A percentile compares a stretch with the other conserved stretches of the same genome.
Evolutionary conservation across 2,113 vertebrate species (phyloP).

Genomic region (Cavia aperea): DNA sequence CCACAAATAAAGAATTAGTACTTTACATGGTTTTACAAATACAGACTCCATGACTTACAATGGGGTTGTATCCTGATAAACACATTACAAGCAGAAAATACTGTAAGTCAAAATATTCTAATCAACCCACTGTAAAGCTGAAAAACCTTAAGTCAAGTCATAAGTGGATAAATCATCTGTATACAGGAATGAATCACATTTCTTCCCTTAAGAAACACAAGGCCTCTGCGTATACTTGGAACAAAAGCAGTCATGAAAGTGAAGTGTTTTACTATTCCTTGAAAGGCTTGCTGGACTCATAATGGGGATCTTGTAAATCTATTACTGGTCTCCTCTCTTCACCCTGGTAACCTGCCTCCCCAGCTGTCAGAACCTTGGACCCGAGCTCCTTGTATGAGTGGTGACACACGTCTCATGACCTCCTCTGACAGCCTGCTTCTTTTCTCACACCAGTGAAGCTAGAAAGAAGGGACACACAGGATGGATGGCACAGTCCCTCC

Average conservation of each 20-base stretch:
- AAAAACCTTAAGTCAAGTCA: neutral
- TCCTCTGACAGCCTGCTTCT: neutral
- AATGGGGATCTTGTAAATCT: neutral
- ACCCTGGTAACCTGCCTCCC: too few species aligned
- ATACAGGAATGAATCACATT: neutral
- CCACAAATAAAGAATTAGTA: neutral
- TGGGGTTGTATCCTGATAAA: neutral
- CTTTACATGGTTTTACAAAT: neutral
- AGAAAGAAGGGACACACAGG: neutral
- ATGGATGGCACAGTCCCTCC: neutral
- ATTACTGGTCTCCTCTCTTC: neutral
- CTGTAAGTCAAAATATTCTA: neutral
- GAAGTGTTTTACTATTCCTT: neutral
- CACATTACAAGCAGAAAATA: neutral
- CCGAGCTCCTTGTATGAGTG: neutral
- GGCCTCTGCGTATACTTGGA: neutral
- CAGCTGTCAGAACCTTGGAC: neutral
- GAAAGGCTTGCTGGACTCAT: neutral
- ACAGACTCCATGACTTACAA: neutral
- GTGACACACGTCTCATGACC: neutral
- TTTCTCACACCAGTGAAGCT: neutral
- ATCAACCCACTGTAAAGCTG: neutral
- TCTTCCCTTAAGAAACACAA: conserved; percentile 15
- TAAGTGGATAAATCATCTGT: neutral
- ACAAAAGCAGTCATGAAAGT: neutral